Conservation (phyloP, 1,140 invertebrate genomes). For the Drosophila subpulchrella region DNA sequence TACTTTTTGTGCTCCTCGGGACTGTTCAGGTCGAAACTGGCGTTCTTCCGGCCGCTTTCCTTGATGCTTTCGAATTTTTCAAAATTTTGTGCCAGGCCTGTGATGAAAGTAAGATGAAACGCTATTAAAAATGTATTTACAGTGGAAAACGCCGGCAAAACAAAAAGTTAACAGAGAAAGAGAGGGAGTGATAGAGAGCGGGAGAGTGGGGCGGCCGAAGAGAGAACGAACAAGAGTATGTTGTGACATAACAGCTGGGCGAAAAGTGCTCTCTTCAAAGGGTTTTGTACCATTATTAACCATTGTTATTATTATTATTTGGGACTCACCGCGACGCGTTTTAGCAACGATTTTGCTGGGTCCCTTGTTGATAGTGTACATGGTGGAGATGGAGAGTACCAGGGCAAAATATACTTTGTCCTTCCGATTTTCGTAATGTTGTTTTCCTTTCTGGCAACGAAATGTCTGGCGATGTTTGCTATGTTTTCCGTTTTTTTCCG, state of each 20-base stretch:
- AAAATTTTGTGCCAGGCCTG: conserved; percentile 85
- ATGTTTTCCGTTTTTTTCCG: conserved; percentile 13
- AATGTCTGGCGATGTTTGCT: conserved; percentile 21
- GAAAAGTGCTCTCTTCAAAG: conserved; percentile 45
- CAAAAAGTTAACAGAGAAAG: conserved; percentile 41
- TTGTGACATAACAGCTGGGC: conserved; percentile 75
- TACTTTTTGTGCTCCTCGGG: conserved; percentile 77
- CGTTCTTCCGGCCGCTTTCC: conserved; percentile 71
- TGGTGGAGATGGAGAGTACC: conserved; percentile 68
- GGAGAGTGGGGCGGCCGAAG: conserved; percentile 12
- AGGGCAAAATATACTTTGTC: conserved; percentile 6
- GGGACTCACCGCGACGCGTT: conserved; percentile 90
- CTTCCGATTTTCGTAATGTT: conserved; percentile 16
- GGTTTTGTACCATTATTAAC: conserved; percentile 47
- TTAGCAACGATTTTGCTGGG: conserved; percentile 94
- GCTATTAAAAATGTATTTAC: conserved; percentile 33
- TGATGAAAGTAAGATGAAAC: conserved; percentile 28
- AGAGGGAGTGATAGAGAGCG: conserved; percentile 3
- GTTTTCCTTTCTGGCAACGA: conserved; percentile 44
- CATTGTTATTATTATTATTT: conserved; percentile 11
- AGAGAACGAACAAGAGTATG: conserved; percentile 19
- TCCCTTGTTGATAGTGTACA: conserved; percentile 94
- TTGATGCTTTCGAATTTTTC: conserved; percentile 84
- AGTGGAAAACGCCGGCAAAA: conserved; percentile 70
- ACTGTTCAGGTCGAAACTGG: conserved; percentile 76